Evolutionary conservation across 2,113 vertebrate genomes (phyloP), one percentile per base, ranked within the genome.

Genomic region (Cebidichthys violaceus): DNA sequence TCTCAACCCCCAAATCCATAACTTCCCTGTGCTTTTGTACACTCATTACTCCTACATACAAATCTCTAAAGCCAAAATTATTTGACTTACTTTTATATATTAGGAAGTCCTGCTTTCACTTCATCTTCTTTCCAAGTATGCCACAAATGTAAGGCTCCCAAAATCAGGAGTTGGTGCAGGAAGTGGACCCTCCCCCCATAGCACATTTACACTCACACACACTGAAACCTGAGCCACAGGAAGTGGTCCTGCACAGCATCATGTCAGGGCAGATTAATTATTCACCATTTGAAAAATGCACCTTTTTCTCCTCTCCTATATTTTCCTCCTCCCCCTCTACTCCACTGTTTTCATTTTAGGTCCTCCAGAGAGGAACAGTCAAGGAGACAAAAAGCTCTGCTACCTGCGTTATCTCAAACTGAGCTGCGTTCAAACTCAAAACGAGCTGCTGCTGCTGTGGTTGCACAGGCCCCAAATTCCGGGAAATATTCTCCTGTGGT

Each of bases 171-270:
- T 84, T 61, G 55, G 77, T 52, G 67, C 86, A 92, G 92, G 86
- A 92, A 91, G 89, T 83, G 69, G 79, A 67, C 90, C 90, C 86
- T 90, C 84, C 91, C 82, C 89, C 89, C 61, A 54, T n/a, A 59
- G 77, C 79, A 77, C 84, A 79, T 86, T 86, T 77, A 86, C 90
- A 81, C 89, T 81, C 90, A 86, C 79, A 87, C 79, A 74, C 66
- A 94, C 84, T 94, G 95, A 95, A 97, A 96, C 93, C 86, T 79
- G 95, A 96, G 93, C 92, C 88, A 91, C 93, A 96, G 95, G 96
- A 97, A 96, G 93, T 93, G 92, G 95, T 92, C 94, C 95, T 96
- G 96, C 89, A 87, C 94, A 94, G 93, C 91, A 89, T 95, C 94
- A 92, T 93, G 94, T 95, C 94, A 94, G 91, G 79, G 75, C 64